These are phyloP conservation scores for Mythimna ferrago DNA, from an alignment of 2,888 invertebrate genomes.

Conservation along the genomic window DNA sequence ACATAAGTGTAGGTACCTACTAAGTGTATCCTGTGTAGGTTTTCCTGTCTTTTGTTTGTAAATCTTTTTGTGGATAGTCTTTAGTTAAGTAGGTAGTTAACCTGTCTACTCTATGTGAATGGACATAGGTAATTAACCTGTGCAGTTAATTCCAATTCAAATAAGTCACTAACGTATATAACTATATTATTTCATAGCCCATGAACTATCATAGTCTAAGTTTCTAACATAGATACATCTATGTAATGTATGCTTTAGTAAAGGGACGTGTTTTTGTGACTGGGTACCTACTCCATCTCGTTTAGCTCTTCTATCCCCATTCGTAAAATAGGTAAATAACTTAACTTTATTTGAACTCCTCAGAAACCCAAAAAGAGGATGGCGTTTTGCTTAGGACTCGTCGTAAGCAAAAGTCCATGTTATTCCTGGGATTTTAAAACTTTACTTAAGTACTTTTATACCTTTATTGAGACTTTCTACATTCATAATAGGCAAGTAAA, in stretches of 20 bases:
- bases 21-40: neutral
- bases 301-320: too few species aligned
- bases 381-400: neutral
- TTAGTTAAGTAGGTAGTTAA: neutral
- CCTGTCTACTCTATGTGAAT: neutral
- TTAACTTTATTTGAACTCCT: neutral
- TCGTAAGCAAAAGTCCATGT: neutral
- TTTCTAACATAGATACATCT: neutral
- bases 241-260: neutral
- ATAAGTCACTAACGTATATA: neutral
- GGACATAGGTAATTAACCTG: neutral
- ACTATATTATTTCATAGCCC: neutral
- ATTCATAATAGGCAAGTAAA: slow-evolving; percentile 9
- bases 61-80: neutral
- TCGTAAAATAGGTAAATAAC: neutral
- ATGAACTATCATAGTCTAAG: neutral
- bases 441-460: neutral
- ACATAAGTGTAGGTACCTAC: too few species aligned
- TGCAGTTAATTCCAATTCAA: neutral
- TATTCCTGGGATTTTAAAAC: neutral
- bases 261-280: too few species aligned
- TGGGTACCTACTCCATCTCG: too few species aligned
- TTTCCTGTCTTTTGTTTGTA: neutral
- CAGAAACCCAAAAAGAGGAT: neutral
- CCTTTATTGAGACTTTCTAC: neutral